These are phyloP conservation scores for Drosophila lini DNA, from an alignment of 1,140 invertebrate species.

Conservation along the genomic window DNA sequence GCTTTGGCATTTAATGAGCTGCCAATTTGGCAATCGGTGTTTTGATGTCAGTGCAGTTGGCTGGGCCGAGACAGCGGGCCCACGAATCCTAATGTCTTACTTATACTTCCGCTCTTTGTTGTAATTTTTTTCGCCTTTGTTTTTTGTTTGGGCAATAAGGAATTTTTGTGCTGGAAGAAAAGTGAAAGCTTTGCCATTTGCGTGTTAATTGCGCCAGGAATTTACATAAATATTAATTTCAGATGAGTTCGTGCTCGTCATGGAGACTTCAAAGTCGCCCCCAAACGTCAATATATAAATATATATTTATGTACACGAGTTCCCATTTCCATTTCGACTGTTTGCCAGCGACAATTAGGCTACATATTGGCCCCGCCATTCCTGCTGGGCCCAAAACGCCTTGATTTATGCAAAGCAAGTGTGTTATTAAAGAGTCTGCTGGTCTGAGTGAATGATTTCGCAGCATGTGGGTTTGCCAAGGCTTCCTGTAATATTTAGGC, in stretches of 20 bases:
- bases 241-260: conserved; percentile 35
- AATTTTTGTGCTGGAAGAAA: conserved; percentile 39
- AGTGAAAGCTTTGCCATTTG: conserved; percentile 64
- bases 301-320: conserved; percentile 75
- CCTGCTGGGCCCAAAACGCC: conserved; percentile 29
- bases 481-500: conserved; percentile 3
- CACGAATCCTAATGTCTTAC: conserved; percentile 46
- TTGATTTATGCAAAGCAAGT: conserved; percentile 64
- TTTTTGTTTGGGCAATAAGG: conserved; percentile 27
- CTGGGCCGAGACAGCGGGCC: conserved; percentile 25
- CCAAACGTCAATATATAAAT: conserved; percentile 42
- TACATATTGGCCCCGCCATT: conserved; percentile 32
- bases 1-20: conserved; percentile 66
- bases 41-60: conserved; percentile 76
- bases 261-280: conserved; percentile 59
- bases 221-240: conserved; percentile 64
- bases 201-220: conserved; percentile 67
- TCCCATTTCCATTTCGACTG: conserved; percentile 52
- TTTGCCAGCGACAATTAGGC: conserved; percentile 58
- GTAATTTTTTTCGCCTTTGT: conserved; percentile 36
- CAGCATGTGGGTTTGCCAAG: conserved; percentile 45
- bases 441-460: conserved; percentile 60
- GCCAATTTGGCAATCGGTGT: conserved; percentile 74
- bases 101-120: conserved; percentile 60
- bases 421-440: conserved; percentile 49